phyloP scores from a whole-genome alignment of 1,140 invertebrate genomes.

The Sinonovacula constricta region DNA sequence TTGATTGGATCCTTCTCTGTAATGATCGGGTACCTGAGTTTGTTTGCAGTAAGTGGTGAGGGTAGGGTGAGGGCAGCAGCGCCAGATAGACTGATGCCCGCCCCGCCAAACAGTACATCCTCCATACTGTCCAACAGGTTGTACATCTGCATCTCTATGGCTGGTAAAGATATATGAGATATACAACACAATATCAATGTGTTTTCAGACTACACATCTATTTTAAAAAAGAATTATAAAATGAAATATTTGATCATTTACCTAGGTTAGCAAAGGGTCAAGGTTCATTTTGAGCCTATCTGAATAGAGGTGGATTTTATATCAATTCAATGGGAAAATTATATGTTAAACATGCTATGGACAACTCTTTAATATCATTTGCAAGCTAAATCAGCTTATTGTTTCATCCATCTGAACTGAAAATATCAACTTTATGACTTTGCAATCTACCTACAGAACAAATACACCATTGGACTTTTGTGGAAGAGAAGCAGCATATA shows the following conservation, averaged over 20 bases:
- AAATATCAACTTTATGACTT: not conserved
- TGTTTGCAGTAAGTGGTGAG: slow-evolving; percentile 2
- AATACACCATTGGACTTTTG: not conserved
- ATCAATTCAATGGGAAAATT: not conserved
- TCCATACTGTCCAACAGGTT: slow-evolving; percentile 23
- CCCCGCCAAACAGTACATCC: slow-evolving; percentile 21
- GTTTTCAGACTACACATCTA: too few species aligned
- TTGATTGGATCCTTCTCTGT: not conserved
- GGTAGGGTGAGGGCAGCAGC: slow-evolving; percentile 16
- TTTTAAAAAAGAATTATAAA: too few species aligned
- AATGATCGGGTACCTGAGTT: slow-evolving; percentile 21
- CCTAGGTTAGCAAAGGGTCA: too few species aligned
- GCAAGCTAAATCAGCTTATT: not conserved
- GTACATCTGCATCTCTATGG: slow-evolving; percentile 36
- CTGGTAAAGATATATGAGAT: too few species aligned
- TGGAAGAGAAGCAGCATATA: not conserved
- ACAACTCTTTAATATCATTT: not conserved
- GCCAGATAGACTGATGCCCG: slow-evolving; percentile 23
- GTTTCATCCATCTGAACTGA: not conserved
- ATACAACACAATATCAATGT: too few species aligned
- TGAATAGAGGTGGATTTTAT: not conserved
- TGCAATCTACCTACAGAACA: too few species aligned
- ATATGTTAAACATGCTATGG: not conserved
- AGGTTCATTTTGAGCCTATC: not conserved
- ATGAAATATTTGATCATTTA: too few species aligned